A percentile compares a stretch with the other conserved stretches of the same genome.
Conservation (phyloP, 2,888 invertebrate species). For the Hoplodrina ambigua region DNA sequence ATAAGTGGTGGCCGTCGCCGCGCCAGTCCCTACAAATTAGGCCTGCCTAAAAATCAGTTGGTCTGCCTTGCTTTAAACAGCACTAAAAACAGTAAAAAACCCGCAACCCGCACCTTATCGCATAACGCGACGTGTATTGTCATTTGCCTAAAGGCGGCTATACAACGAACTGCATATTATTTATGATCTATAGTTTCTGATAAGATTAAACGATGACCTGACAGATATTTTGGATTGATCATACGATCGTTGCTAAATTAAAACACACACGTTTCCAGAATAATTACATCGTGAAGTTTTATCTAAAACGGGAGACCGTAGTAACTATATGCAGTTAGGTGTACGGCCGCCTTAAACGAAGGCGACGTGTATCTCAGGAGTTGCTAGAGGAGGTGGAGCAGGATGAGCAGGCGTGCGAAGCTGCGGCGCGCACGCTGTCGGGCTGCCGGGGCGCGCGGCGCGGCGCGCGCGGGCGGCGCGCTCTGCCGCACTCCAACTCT, state of each 20-base stretch:
- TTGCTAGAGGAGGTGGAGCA: conserved; percentile 94
- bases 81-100: too few species aligned
- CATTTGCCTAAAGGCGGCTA: too few species aligned
- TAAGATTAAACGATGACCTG: background rate
- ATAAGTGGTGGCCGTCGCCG: too few species aligned
- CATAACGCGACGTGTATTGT: too few species aligned
- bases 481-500: conserved; percentile 90
- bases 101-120: too few species aligned
- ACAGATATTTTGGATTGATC: background rate
- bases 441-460: conserved; percentile 75
- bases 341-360: background rate
- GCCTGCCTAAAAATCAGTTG: too few species aligned
- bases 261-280: background rate
- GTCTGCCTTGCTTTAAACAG: too few species aligned
- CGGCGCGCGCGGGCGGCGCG: conserved; percentile 82
- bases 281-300: background rate
- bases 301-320: background rate
- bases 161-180: too few species aligned
- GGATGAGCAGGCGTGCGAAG: conserved; percentile 92
- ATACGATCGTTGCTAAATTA: background rate
- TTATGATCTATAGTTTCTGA: background rate
- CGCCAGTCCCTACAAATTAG: too few species aligned
- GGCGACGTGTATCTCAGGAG: conserved; percentile 86
- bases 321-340: background rate
- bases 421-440: conserved; percentile 84